These are phyloP conservation scores for Cremastinae sp. DNA, from an alignment of 2,888 invertebrate genomes.

Conservation along the genomic window DNA sequence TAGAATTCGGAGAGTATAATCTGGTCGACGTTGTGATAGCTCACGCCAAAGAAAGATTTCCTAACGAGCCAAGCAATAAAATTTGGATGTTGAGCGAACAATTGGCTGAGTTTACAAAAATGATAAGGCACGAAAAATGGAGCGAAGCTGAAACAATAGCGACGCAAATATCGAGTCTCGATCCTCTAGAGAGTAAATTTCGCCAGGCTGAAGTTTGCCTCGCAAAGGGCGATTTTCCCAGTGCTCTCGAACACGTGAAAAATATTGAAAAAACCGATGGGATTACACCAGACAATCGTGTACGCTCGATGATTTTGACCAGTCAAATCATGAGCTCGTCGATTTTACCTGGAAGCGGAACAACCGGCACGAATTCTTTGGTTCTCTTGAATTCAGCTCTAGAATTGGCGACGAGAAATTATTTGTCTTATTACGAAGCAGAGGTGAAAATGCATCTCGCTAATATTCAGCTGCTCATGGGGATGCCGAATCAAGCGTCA, in stretches of 20 bases:
- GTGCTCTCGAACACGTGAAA: constrained; percentile 70
- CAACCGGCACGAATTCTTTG: constrained; percentile 80
- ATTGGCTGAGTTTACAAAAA: constrained; percentile 81
- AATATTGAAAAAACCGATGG: constrained; percentile 68
- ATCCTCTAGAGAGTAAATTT: constrained; percentile 80
- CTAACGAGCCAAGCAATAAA: constrained; percentile 83
- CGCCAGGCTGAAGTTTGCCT: constrained; percentile 79
- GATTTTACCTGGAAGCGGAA: constrained; percentile 83
- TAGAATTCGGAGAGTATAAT: constrained; percentile 82
- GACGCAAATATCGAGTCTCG: constrained; percentile 80
- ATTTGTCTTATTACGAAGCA: constrained; percentile 89
- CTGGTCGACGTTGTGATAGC: constrained; percentile 83
- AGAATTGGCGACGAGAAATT: constrained; percentile 87
- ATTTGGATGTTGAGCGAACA: constrained; percentile 87
- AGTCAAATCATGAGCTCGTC: constrained; percentile 84
- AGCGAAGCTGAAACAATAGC: constrained; percentile 81
- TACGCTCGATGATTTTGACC: constrained; percentile 86
- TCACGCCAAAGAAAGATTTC: constrained; percentile 85
- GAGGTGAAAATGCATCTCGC: constrained; percentile 90
- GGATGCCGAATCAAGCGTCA: constrained; percentile 89
- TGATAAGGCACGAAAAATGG: constrained; percentile 80
- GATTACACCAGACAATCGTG: constrained; percentile 78
- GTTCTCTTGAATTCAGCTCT: constrained; percentile 86
- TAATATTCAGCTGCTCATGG: constrained; percentile 87
- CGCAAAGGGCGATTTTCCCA: constrained; percentile 78